A percentile compares a stretch with the other conserved stretches of the same genome.
phyloP scores from a whole-genome alignment of 2,113 vertebrate species.

The Nannospalax galili region DNA sequence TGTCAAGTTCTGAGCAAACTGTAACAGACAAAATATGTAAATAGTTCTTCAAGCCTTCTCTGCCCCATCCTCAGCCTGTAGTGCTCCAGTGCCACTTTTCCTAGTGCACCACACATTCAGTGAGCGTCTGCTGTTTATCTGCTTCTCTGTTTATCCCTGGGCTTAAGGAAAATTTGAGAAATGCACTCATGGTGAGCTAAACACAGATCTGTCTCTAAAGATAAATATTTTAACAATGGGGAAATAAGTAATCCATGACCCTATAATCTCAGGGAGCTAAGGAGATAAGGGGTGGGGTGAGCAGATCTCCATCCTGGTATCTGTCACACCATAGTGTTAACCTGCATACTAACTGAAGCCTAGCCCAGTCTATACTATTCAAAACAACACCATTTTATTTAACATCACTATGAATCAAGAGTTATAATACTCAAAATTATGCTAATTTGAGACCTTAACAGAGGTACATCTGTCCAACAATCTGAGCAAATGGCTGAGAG shows the following conservation, averaged over 20 bases:
- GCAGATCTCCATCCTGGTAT: neutral
- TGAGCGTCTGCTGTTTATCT: neutral
- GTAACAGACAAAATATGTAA: neutral
- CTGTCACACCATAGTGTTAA: neutral
- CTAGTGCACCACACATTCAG: neutral
- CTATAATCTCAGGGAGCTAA: neutral
- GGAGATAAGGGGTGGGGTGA: neutral
- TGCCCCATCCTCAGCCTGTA: neutral
- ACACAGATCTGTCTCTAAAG: neutral
- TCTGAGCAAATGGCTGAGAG: constrained; percentile 34
- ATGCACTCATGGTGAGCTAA: neutral
- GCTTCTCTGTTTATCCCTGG: neutral
- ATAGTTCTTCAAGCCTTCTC: constrained; percentile 15
- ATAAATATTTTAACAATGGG: neutral
- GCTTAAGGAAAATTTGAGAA: neutral
- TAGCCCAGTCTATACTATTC: neutral
- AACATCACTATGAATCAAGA: neutral
- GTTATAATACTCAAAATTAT: neutral
- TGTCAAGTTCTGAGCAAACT: neutral
- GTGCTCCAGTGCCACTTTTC: neutral
- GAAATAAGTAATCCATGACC: constrained; percentile 32
- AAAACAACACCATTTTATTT: constrained; percentile 7
- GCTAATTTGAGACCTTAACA: constrained; percentile 31
- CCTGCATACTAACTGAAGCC: neutral
- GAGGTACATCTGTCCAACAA: constrained; percentile 29